Conservation (phyloP, 2,888 invertebrate species). For the Heliconius aoede region DNA sequence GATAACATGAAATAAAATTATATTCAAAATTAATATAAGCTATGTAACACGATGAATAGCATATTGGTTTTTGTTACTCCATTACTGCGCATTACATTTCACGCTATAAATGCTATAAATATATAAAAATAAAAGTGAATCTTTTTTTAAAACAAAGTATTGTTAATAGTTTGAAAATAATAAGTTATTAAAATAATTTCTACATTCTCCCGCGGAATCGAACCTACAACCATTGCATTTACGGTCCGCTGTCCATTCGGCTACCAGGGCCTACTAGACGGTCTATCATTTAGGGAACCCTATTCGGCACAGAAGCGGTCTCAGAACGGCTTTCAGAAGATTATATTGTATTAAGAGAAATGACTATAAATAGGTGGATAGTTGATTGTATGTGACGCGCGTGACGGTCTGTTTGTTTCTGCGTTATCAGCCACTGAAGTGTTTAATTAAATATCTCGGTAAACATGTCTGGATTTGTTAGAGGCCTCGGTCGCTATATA, state of each 20-base stretch:
- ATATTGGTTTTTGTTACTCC: neutral
- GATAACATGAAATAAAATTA: neutral
- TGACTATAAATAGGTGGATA: conserved; percentile 23
- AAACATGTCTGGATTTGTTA: conserved; percentile 1
- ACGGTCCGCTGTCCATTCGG: neutral
- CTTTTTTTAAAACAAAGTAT: too few species aligned
- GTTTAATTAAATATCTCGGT: conserved; percentile 13
- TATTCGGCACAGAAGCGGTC: neutral
- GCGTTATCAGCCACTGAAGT: conserved; percentile 7
- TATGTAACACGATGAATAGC: neutral
- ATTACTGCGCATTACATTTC: too few species aligned
- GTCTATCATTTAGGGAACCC: conserved; percentile 18
- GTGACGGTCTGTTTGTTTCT: conserved; percentile 10
- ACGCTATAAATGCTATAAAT: neutral
- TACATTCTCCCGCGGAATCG: neutral
- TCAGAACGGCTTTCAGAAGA: conserved; percentile 25
- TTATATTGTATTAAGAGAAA: conserved; percentile 27
- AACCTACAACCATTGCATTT: neutral
- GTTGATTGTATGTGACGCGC: conserved; percentile 12
- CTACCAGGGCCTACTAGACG: neutral
- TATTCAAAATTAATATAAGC: neutral
- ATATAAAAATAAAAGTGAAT: neutral
- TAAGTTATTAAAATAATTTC: neutral
- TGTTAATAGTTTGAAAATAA: too few species aligned
- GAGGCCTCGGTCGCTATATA: neutral